Conservation (phyloP, 1,140 invertebrate genomes). For the Hylaeus anthracinus region DNA sequence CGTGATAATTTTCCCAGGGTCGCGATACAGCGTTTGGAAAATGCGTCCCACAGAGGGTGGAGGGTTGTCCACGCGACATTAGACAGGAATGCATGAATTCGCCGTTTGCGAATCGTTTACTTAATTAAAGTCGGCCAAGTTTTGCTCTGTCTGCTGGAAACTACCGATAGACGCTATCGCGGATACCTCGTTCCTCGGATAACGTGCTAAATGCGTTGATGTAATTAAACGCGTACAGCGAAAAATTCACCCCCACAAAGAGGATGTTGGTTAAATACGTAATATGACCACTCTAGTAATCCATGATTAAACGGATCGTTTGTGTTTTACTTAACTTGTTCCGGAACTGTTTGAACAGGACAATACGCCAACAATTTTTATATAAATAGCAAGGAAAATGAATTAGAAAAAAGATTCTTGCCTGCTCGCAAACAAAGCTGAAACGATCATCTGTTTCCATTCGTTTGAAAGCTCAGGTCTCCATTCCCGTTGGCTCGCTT, state of each 20-base stretch:
- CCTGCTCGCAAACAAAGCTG: too few relatives aligned
- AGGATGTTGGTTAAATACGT: too few relatives aligned
- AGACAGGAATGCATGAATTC: constrained; percentile 56
- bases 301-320: too few relatives aligned
- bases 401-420: too few relatives aligned
- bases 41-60: not conserved
- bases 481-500: not conserved
- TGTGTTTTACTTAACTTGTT: too few relatives aligned
- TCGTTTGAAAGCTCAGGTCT: not conserved
- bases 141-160: constrained; percentile 50
- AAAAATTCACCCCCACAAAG: not conserved
- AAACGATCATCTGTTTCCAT: too few relatives aligned
- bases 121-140: constrained; percentile 54
- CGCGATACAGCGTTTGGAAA: not conserved
- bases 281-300: too few relatives aligned
- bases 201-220: not conserved
- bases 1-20: constrained; percentile 19
- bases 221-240: constrained; percentile 12
- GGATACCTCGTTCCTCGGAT: not conserved
- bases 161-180: constrained; percentile 7
- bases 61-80: constrained; percentile 50
- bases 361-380: too few relatives aligned
- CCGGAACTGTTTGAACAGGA: too few relatives aligned
- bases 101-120: constrained; percentile 50
- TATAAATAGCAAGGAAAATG: too few relatives aligned